Percentiles rank a stretch among this genome's conserved stretches.
These are phyloP conservation scores for Himalopsyche phryganea DNA, from an alignment of 1,140 invertebrate species.

Conservation along the genomic window DNA sequence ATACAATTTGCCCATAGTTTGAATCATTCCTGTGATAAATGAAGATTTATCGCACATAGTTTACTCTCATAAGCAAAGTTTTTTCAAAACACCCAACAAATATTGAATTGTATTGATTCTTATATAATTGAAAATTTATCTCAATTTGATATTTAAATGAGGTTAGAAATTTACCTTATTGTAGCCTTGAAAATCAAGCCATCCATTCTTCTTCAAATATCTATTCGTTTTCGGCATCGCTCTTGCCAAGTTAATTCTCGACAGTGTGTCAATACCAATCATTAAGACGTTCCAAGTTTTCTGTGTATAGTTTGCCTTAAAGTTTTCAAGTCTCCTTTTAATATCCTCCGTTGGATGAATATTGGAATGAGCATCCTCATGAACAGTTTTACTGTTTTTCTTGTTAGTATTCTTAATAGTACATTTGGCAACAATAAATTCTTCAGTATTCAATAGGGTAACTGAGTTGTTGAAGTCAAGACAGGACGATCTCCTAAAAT, in stretches of 20 bases:
- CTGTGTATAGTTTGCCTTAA: conserved; percentile 35
- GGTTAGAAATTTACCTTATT: conserved; percentile 49
- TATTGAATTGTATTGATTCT: no score
- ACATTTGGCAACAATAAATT: conserved; percentile 53
- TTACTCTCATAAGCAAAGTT: no score
- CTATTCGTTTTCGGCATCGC: conserved; percentile 70
- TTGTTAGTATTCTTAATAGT: conserved; percentile 37
- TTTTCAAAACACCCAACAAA: no score
- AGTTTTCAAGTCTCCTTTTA: conserved; percentile 24
- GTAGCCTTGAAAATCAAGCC: conserved; percentile 52
- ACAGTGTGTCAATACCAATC: conserved; percentile 79
- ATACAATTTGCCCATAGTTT: no score
- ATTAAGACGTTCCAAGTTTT: conserved; percentile 62
- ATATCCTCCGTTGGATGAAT: conserved; percentile 34
- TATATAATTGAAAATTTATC: no score
- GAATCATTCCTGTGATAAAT: no score
- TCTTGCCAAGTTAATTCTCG: conserved; percentile 69
- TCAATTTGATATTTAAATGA: no score
- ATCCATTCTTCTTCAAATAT: conserved; percentile 58
- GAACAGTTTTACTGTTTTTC: conserved; percentile 38
- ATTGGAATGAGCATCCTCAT: conserved; percentile 39
- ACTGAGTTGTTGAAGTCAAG: conserved; percentile 39
- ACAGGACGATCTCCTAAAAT: conserved; percentile 37
- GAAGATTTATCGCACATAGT: no score
- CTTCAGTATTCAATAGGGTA: conserved; percentile 41